Evolutionary conservation across 1,140 invertebrate genomes (phyloP).

Genomic region (Bursaphelenchus mucronatus): DNA sequence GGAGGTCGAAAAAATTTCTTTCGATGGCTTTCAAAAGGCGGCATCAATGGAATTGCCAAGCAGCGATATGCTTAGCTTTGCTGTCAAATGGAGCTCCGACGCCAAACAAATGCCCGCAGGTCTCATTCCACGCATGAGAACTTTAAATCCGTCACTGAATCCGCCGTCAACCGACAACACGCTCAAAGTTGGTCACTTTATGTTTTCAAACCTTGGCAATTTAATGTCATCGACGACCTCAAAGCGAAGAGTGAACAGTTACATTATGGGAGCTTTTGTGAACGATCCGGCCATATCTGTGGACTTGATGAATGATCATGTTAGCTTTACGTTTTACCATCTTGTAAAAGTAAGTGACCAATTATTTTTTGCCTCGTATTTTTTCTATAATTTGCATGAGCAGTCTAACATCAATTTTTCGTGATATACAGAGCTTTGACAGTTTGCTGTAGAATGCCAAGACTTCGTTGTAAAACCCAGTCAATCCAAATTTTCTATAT

Average conservation of each 20-base stretch:
- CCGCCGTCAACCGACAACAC: neutral
- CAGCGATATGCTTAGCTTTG: slow-evolving; percentile 10
- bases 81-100: neutral
- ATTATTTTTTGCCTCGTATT: no score
- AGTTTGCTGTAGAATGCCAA: no score
- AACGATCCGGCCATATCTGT: slow-evolving; percentile 45
- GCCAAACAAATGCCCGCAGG: neutral
- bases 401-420: no score
- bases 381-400: no score
- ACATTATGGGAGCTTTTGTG: slow-evolving; percentile 49
- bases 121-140: neutral
- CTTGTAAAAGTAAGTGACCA: slow-evolving; percentile 16
- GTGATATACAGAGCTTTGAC: no score
- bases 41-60: slow-evolving; percentile 18
- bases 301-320: slow-evolving; percentile 28
- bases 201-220: slow-evolving; percentile 14
- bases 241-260: slow-evolving; percentile 26
- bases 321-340: slow-evolving; percentile 50
- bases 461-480: no score
- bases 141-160: neutral
- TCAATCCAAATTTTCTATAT: no score
- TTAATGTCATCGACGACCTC: slow-evolving; percentile 1
- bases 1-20: neutral
- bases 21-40: neutral
- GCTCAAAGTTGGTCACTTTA: slow-evolving; percentile 27